A percentile compares a stretch with the other conserved stretches of the same genome.
Conservation (phyloP, 1,140 invertebrate genomes). For the Trachymyrmex septentrionalis region DNA sequence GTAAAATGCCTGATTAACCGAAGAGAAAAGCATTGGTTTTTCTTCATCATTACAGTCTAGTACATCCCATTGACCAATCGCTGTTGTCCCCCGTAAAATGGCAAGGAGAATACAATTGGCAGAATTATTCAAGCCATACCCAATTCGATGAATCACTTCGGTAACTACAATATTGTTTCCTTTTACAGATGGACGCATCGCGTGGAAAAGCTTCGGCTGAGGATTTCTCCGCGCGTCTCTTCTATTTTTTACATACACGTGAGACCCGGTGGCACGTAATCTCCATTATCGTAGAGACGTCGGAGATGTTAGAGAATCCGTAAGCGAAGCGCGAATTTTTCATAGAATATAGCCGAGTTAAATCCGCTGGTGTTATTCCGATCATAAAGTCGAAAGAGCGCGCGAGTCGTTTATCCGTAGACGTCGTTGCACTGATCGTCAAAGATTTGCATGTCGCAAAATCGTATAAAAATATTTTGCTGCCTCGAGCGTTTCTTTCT, state of each 20-base stretch:
- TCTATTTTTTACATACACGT: conserved; percentile 52
- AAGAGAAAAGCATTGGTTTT: neutral
- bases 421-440: neutral
- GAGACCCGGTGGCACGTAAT: conserved; percentile 44
- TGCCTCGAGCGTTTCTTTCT: neutral
- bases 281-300: conserved; percentile 52
- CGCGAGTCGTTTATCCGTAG: conserved; percentile 16
- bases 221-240: conserved; percentile 45
- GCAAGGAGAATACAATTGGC: neutral
- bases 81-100: neutral
- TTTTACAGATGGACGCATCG: neutral
- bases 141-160: conserved; percentile 12
- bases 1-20: neutral
- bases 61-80: neutral
- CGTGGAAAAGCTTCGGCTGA: neutral
- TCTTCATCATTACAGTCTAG: neutral
- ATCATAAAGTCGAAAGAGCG: conserved; percentile 27
- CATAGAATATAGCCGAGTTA: conserved; percentile 11
- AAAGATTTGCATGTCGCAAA: neutral
- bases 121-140: neutral
- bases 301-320: conserved; percentile 44
- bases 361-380: conserved; percentile 39
- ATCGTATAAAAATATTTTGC: neutral
- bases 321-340: conserved; percentile 49
- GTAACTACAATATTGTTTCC: neutral